Percentiles rank a stretch among this genome's conserved stretches.
These are phyloP conservation scores for Ptychobarbus kaznakovi DNA, from an alignment of 2,797 vertebrate species.

Conservation along the genomic window DNA sequence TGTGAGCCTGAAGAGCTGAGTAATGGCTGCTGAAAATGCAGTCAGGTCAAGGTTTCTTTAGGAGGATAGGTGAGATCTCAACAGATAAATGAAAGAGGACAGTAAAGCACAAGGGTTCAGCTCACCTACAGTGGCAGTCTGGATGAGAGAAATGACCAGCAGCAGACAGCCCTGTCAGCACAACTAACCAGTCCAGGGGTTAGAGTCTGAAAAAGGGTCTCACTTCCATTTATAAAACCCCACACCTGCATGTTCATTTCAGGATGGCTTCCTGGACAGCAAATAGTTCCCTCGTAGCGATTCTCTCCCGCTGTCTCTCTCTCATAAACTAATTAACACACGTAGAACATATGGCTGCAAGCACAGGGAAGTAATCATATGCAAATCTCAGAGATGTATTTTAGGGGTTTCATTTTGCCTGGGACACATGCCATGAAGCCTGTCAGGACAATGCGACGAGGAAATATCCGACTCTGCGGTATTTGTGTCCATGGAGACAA, in stretches of 20 bases:
- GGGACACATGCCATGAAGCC: constrained; percentile 62
- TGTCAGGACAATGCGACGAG: constrained; percentile 60
- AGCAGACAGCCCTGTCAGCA: constrained; percentile 59
- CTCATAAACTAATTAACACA: constrained; percentile 69
- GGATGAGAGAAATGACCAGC: constrained; percentile 60
- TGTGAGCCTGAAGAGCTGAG: background rate
- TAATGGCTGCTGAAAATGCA: constrained; percentile 1
- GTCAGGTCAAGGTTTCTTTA: constrained; percentile 13
- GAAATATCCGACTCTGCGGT: constrained; percentile 60
- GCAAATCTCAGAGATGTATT: constrained; percentile 69
- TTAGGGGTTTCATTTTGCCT: constrained; percentile 65
- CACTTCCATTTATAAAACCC: constrained; percentile 56
- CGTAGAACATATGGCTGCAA: constrained; percentile 70
- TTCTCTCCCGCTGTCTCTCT: constrained; percentile 36
- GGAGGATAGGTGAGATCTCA: constrained; percentile 19
- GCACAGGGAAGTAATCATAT: constrained; percentile 69
- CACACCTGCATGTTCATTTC: constrained; percentile 1
- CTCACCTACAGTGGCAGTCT: constrained; percentile 61
- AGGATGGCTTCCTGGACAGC: constrained; percentile 40
- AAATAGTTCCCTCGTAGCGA: constrained; percentile 13
- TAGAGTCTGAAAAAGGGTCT: constrained; percentile 64
- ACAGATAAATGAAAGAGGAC: constrained; percentile 59
- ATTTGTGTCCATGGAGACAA: constrained; percentile 48
- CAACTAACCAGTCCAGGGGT: constrained; percentile 58
- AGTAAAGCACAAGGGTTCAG: constrained; percentile 49